phyloP scores from a whole-genome alignment of 2,797 vertebrate genomes.

The Scolopax bukidnonensis region DNA sequence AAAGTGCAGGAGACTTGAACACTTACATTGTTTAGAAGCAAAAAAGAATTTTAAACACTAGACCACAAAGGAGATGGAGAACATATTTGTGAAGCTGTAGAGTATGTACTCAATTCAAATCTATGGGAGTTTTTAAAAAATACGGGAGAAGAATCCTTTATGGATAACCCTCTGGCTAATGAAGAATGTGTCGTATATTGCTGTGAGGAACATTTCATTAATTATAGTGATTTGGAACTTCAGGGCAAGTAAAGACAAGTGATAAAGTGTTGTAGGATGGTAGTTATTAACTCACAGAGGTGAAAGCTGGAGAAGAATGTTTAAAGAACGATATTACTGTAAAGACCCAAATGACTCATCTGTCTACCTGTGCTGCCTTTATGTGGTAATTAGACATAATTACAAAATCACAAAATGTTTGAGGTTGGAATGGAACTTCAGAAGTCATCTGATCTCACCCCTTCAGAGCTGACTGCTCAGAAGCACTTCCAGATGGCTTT shows the following conservation, averaged over 20 bases:
- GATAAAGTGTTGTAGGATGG: neutral
- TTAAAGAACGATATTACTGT: accelerated
- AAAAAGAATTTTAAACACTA: neutral
- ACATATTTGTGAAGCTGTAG: neutral
- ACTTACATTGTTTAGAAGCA: too few relatives aligned
- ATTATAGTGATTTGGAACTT: neutral
- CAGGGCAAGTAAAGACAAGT: neutral
- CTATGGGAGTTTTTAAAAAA: neutral
- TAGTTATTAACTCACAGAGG: neutral
- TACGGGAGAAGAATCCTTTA: neutral
- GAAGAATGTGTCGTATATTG: neutral
- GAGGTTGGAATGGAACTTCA: neutral
- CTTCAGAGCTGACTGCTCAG: neutral
- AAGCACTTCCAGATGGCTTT: neutral
- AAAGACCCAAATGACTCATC: neutral
- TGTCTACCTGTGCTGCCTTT: neutral
- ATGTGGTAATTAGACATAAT: neutral
- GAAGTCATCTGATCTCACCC: neutral
- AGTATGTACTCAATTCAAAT: neutral
- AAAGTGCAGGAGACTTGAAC: neutral
- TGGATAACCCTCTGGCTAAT: neutral
- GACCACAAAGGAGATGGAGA: neutral
- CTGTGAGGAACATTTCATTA: neutral
- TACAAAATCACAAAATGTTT: neutral
- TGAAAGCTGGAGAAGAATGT: neutral